Evolutionary conservation across 2,797 vertebrate genomes (phyloP).

Genomic region (Phalloptychus januarius): DNA sequence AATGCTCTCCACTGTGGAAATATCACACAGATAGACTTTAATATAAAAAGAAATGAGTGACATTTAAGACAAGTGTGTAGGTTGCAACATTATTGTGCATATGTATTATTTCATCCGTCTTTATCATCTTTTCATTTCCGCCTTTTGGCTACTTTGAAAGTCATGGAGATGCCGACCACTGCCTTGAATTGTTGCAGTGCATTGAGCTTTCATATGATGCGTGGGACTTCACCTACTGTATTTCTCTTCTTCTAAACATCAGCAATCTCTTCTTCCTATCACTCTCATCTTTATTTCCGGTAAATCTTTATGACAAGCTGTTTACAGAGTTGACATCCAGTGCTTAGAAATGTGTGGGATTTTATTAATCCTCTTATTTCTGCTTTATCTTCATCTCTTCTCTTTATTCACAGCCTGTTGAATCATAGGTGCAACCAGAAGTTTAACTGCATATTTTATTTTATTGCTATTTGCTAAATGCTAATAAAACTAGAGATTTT

Average conservation of each 20-base stretch:
- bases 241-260: conserved; percentile 53
- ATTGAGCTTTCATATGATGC: conserved; percentile 13
- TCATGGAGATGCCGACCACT: conserved; percentile 51
- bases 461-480: neutral
- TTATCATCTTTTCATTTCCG: conserved; percentile 73
- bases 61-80: conserved; percentile 56
- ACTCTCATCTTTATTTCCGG: conserved; percentile 66
- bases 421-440: neutral
- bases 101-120: conserved; percentile 53
- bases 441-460: neutral
- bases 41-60: conserved; percentile 61
- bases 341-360: conserved; percentile 42
- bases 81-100: conserved; percentile 34
- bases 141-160: conserved; percentile 61
- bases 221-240: conserved; percentile 30
- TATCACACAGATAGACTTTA: conserved; percentile 61
- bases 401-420: conserved; percentile 11
- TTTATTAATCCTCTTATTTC: conserved; percentile 52
- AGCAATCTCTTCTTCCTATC: conserved; percentile 44
- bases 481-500: neutral
- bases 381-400: conserved; percentile 24
- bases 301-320: conserved; percentile 63
- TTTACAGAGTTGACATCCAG: conserved; percentile 54
- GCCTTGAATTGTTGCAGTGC: conserved; percentile 49
- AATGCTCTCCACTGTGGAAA: conserved; percentile 44